A percentile compares a stretch with the other conserved stretches of the same genome.
Evolutionary conservation across 2,888 invertebrate genomes (phyloP).

Genomic region (Quadriops clusia): DNA sequence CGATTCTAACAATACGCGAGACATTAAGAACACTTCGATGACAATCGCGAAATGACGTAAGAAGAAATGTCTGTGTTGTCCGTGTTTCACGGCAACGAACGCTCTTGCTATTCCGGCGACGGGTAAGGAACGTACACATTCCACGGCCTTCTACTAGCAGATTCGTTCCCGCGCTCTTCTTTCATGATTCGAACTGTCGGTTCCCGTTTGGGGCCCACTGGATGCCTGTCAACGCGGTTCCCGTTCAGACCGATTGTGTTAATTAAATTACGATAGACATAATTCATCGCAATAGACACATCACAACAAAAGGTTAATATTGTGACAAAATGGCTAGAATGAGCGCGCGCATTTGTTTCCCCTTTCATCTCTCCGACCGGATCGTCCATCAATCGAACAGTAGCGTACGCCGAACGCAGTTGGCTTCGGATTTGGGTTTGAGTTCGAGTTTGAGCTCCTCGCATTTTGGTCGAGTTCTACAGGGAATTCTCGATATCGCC

Average conservation of each 20-base stretch:
- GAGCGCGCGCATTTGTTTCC: constrained; percentile 28
- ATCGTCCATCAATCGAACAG: too few species aligned
- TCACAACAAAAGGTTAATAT: constrained; percentile 40
- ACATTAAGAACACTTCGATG: constrained; percentile 23
- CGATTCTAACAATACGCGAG: constrained; percentile 18
- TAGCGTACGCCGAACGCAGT: too few species aligned
- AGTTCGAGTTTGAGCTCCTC: too few species aligned
- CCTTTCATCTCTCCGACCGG: constrained; percentile 12
- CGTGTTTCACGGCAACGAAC: constrained; percentile 22
- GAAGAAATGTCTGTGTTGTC: constrained; percentile 20
- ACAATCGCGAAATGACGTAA: constrained; percentile 23
- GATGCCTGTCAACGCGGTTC: constrained; percentile 8
- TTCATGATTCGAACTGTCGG: constrained; percentile 9
- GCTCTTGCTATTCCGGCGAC: constrained; percentile 26
- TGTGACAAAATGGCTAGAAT: constrained; percentile 37
- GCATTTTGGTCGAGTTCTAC: too few species aligned
- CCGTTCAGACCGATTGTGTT: constrained; percentile 16
- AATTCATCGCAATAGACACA: constrained; percentile 34
- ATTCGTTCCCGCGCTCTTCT: constrained; percentile 16
- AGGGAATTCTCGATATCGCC: too few species aligned
- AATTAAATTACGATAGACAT: constrained; percentile 30
- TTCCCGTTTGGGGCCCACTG: background rate
- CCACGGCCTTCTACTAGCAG: too few species aligned
- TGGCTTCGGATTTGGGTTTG: too few species aligned
- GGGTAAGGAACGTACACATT: constrained; percentile 21